Base-by-base conservation (phyloP, 1,140 invertebrate genomes). In the Alviniconcha marisindica region DNA sequence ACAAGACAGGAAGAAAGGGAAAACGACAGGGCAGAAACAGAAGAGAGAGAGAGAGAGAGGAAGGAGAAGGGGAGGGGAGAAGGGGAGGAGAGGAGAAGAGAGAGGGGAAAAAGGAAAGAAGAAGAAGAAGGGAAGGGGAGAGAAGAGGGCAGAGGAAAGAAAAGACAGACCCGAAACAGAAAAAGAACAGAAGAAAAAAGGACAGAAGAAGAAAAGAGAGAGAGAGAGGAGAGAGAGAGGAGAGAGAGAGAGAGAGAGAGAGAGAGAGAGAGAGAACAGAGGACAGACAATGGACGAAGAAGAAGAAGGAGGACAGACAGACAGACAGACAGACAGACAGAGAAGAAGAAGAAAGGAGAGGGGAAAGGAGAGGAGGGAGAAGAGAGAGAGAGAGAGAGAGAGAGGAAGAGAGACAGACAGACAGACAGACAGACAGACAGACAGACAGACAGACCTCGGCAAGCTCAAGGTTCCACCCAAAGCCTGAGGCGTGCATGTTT, bases 51-150 rank as follows among this genome's bases (percentile, higher is more conserved):
- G 10, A 31, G 28, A 73, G 28, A 31, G 69, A n/a, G 69, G 36
- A 42, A 73, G 21, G 31, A 73, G 31, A 33, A 10, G 15, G 10
- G 4, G 69, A 73, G 10, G 33, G 69, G 33, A 24, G 24, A 12
- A 28, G 69, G 4, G 69, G 33, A 31, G 33, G 69, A 73, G 69
- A 42, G 69, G 33, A 42, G 24, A 24, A 33, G 28, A 33, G 69
- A 73, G 69, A 73, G 69, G 33, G 69, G 33, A 24, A 38, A 18
- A 73, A 24, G 33, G 69, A 38, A 31, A 73, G 69, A 73, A 18
- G 33, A 31, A 73, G 69, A 73, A 31, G 33, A 31, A 73, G 69
- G 33, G 69, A 73, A 31, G 31, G 69, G 33, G 69, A 73, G 28
- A 73, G 10, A 15, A 42, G 33, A 24, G 31, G 71, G 31, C 4